These are phyloP conservation scores for Ferdinandea cuprea DNA, from an alignment of 2,888 invertebrate genomes.

Conservation along the genomic window DNA sequence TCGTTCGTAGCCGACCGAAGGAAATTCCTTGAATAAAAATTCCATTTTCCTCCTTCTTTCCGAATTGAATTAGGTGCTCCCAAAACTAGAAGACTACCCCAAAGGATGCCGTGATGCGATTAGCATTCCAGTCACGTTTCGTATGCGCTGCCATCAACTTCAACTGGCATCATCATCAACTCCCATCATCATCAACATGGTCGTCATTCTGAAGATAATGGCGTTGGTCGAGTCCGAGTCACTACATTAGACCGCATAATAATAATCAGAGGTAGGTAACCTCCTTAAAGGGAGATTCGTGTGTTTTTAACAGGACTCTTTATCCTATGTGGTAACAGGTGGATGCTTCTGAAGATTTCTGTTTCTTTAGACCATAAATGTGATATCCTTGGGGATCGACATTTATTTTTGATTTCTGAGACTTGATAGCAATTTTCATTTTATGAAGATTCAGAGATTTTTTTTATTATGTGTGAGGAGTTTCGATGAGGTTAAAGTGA, in stretches of 20 bases:
- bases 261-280: conserved; percentile 31
- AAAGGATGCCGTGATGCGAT: conserved; percentile 43
- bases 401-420: conserved; percentile 26
- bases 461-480: background rate
- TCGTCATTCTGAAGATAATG: conserved; percentile 42
- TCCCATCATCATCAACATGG: conserved; percentile 50
- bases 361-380: background rate
- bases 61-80: conserved; percentile 63
- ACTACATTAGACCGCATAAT: conserved; percentile 18
- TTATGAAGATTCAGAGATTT: conserved; percentile 41
- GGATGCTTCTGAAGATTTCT: conserved; percentile 15
- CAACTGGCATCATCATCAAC: conserved; percentile 42
- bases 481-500: background rate
- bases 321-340: conserved; percentile 43
- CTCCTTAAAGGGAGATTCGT: conserved; percentile 10
- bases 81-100: conserved; percentile 29
- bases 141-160: conserved; percentile 56
- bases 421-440: conserved; percentile 32
- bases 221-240: conserved; percentile 9
- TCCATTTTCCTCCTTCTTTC: conserved; percentile 13
- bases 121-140: conserved; percentile 67
- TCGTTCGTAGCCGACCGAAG: background rate
- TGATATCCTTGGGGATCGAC: background rate
- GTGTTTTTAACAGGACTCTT: conserved; percentile 1
- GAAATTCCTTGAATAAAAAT: conserved; percentile 17